Evolutionary conservation across 2,888 invertebrate genomes (phyloP), one percentile per base, ranked within the genome.

Genomic region (Drosophila melanocephala): DNA sequence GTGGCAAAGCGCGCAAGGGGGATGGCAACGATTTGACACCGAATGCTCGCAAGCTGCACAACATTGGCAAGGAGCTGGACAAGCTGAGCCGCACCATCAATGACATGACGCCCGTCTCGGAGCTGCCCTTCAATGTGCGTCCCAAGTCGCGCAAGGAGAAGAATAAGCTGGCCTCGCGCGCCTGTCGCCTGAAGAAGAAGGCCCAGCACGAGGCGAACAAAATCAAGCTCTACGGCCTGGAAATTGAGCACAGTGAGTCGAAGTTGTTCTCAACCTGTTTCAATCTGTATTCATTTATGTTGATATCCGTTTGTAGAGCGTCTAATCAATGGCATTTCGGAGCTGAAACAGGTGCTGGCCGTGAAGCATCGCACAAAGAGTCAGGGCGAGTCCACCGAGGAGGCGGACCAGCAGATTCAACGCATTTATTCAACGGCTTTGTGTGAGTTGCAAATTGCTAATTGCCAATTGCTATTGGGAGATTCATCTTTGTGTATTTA

Each of bases 201-300:
- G 99, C 99, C 6, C 99, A 99, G 92, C 99, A 99, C 93, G 99
- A 99, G 94, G 99, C 99, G 3, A 99, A 99, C 93, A 99, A 99
- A 94, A 96, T 99, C 66, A 99, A 99, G 94, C 94, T 99, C 4
- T 97, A 96, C 92, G 99, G 99, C 44, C 95, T 99, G 84, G 98
- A 99, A 93, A 95, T 96, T 89, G 99, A 99, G 94, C 99, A 99
- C 93, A 97, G 98, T 98, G 94, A 96, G 97, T 95, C 14, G 2
- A 0, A n/a, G 30, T 58, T 58, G 19, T 7, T 28, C 0, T n/a
- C 1, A 2, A 16, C 6, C 26, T 2, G 10, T 5, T 35, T 19
- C 9, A 32, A 52, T 59, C 0, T 19, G 12, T n/a, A 22, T 14
- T 50, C 16, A 1, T 19, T 42, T 2, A 28, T 16, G 26, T 4